phyloP scores from a whole-genome alignment of 2,888 invertebrate species.

The Junonia oenone region DNA sequence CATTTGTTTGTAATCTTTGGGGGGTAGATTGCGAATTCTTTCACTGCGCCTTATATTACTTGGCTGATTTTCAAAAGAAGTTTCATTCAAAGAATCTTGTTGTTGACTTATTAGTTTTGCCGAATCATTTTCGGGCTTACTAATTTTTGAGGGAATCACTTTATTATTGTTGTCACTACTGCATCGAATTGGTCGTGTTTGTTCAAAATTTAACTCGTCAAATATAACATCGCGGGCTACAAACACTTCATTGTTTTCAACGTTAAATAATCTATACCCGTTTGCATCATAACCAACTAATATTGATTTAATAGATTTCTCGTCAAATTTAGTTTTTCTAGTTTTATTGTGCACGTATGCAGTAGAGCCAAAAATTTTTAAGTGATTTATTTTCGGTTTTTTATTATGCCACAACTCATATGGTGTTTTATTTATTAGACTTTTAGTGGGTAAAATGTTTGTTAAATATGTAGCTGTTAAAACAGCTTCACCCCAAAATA shows the following conservation, averaged over 20 bases:
- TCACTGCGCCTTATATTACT: background rate
- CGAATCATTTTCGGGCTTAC: conserved; percentile 16
- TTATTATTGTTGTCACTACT: conserved; percentile 10
- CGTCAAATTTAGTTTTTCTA: conserved; percentile 37
- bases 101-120: background rate
- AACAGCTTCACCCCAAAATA: conserved; percentile 44
- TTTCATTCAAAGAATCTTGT: background rate
- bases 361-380: conserved; percentile 42
- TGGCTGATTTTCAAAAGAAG: background rate
- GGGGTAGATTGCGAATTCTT: conserved; percentile 18
- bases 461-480: conserved; percentile 44
- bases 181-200: conserved; percentile 28
- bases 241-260: conserved; percentile 35
- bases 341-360: conserved; percentile 26
- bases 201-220: conserved; percentile 39
- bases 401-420: conserved; percentile 46
- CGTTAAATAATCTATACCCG: conserved; percentile 43
- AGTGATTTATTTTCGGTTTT: conserved; percentile 39
- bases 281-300: conserved; percentile 41
- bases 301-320: conserved; percentile 43
- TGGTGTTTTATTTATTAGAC: conserved; percentile 27
- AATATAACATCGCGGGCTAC: conserved; percentile 42
- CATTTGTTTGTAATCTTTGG: conserved; percentile 39
- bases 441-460: conserved; percentile 34
- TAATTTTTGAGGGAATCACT: conserved; percentile 19